These are phyloP conservation scores for Periplaneta americana DNA, from an alignment of 1,140 invertebrate genomes.

Conservation along the genomic window DNA sequence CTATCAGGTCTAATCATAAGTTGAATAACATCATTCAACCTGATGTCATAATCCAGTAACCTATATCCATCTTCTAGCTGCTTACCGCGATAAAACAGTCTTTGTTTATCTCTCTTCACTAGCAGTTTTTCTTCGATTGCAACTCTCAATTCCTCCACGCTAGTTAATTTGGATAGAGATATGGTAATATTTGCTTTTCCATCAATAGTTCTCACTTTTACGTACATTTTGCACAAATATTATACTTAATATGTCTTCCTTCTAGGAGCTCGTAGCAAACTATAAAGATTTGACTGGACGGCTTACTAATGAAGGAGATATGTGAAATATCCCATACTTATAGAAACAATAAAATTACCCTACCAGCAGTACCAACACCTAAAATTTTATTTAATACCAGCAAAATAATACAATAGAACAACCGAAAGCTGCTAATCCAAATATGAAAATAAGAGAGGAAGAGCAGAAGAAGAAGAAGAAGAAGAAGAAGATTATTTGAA, in stretches of 20 bases:
- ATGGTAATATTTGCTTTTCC: slow-evolving; percentile 43
- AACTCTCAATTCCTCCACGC: slow-evolving; percentile 45
- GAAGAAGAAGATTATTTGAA: no score
- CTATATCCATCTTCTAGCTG: slow-evolving; percentile 69
- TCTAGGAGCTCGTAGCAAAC: not conserved
- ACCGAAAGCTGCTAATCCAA: no score
- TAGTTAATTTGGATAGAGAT: slow-evolving; percentile 50
- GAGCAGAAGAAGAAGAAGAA: no score
- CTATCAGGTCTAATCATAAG: slow-evolving; percentile 47
- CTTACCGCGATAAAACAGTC: slow-evolving; percentile 74
- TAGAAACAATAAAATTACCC: no score
- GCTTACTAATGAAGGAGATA: no score
- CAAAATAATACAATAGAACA: no score
- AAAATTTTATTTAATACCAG: no score
- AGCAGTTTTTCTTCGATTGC: slow-evolving; percentile 52
- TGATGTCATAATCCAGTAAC: slow-evolving; percentile 72
- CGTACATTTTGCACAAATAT: slow-evolving; percentile 45
- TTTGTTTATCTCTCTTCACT: slow-evolving; percentile 51
- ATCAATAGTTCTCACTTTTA: slow-evolving; percentile 52
- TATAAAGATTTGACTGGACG: not conserved
- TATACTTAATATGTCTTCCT: no score
- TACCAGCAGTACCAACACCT: no score
- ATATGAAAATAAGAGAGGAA: no score
- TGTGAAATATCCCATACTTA: no score
- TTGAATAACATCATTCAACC: slow-evolving; percentile 74